Percentiles rank a stretch among this genome's conserved stretches.
These are phyloP conservation scores for Girardinus metallicus DNA, from an alignment of 2,797 vertebrate genomes.

Conservation along the genomic window DNA sequence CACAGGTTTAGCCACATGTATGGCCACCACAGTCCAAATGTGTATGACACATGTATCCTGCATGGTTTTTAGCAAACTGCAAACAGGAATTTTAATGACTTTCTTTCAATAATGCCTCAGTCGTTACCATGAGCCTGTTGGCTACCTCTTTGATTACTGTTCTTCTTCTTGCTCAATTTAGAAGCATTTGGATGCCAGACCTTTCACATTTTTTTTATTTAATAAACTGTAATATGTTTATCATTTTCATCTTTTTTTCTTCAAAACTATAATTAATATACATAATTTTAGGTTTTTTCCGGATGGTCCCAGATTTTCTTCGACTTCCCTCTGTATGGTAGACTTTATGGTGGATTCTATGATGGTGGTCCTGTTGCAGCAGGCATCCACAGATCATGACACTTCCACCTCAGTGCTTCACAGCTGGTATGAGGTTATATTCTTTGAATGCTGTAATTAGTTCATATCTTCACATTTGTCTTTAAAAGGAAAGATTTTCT, in stretches of 20 bases:
- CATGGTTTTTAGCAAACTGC: background rate
- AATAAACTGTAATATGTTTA: background rate
- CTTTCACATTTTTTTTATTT: background rate
- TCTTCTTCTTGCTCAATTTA: background rate
- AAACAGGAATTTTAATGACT: background rate
- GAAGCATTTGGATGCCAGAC: background rate
- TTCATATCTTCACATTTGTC: background rate
- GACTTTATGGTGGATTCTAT: background rate
- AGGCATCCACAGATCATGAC: background rate
- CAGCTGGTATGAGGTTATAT: background rate
- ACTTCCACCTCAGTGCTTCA: background rate
- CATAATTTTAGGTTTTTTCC: background rate
- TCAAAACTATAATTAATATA: background rate
- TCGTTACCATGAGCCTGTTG: background rate
- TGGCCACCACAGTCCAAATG: too few species aligned
- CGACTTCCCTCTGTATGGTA: background rate
- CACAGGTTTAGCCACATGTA: background rate
- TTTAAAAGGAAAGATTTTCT: background rate
- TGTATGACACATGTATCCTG: too few species aligned
- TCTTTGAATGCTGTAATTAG: background rate
- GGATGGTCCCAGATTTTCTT: background rate
- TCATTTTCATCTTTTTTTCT: background rate
- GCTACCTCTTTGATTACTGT: background rate
- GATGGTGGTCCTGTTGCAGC: background rate
- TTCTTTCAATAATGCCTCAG: background rate